Conservation (phyloP, 2,113 vertebrate genomes). For the Puma concolor region DNA sequence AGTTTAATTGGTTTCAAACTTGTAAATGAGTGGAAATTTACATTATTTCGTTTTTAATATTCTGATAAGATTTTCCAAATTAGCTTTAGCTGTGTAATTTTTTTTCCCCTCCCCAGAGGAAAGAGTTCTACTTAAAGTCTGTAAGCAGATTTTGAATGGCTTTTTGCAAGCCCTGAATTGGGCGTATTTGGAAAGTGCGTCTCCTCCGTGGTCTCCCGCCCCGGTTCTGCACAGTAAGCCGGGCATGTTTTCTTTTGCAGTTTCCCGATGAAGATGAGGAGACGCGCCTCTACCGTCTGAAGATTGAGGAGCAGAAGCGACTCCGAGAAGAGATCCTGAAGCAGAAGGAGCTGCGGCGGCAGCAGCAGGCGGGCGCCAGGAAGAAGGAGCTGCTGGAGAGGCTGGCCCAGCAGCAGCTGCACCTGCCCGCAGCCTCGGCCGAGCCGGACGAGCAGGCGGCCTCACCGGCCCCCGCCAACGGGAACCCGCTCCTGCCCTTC, state of each 20-base stretch:
- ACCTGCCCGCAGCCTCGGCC: conserved; percentile 64
- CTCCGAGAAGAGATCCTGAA: conserved; percentile 95
- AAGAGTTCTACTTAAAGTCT: conserved; percentile 50
- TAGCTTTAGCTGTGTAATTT: conserved; percentile 48
- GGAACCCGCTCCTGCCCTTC: conserved; percentile 83
- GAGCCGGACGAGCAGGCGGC: conserved; percentile 78
- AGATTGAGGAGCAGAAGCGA: conserved; percentile 98
- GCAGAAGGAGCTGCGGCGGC: conserved; percentile 95
- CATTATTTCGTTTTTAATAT: conserved; percentile 77
- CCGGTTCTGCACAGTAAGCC: background rate
- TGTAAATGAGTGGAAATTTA: conserved; percentile 82
- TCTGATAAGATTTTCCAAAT: conserved; percentile 80
- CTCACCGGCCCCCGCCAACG: conserved; percentile 79
- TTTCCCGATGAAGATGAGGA: conserved; percentile 96
- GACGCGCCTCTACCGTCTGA: conserved; percentile 94
- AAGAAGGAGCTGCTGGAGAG: conserved; percentile 96
- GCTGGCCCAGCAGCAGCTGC: conserved; percentile 86
- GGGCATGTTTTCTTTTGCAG: conserved; percentile 79
- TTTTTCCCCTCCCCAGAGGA: conserved; percentile 35
- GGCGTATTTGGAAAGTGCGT: background rate
- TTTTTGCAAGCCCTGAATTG: conserved; percentile 68
- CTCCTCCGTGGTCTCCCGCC: background rate
- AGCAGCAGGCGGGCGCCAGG: conserved; percentile 96
- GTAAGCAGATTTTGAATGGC: conserved; percentile 55
- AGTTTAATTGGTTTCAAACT: conserved; percentile 87